phyloP scores from a whole-genome alignment of 2,113 vertebrate genomes.

The Clinocottus analis region DNA sequence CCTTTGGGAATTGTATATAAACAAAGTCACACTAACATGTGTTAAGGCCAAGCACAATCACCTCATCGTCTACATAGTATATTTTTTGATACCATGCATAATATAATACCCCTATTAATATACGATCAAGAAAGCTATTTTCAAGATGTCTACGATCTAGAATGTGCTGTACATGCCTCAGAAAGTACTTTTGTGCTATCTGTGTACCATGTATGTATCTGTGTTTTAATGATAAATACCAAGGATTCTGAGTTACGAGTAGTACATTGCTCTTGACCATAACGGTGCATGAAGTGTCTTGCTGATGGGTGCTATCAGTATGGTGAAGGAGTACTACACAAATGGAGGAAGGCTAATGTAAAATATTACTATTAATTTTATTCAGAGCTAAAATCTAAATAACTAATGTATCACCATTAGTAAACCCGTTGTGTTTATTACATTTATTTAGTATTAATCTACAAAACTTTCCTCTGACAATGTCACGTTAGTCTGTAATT shows the following conservation, averaged over 20 bases:
- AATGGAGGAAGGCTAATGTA: constrained; percentile 41
- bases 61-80: constrained; percentile 73
- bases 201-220: constrained; percentile 73
- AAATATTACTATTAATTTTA: constrained; percentile 15
- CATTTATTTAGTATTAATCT: constrained; percentile 4
- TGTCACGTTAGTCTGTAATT: constrained; percentile 8
- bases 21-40: constrained; percentile 41
- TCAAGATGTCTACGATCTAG: constrained; percentile 74
- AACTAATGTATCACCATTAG: constrained; percentile 1
- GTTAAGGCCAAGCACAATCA: constrained; percentile 76
- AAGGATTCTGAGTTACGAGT: constrained; percentile 63
- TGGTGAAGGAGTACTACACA: constrained; percentile 83
- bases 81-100: constrained; percentile 80
- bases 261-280: constrained; percentile 77
- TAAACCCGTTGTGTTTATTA: not conserved
- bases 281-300: constrained; percentile 84
- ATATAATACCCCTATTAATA: constrained; percentile 73
- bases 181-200: constrained; percentile 66
- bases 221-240: constrained; percentile 72
- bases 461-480: constrained; percentile 48
- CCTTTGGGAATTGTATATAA: constrained; percentile 60
- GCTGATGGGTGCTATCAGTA: constrained; percentile 85
- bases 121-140: constrained; percentile 77
- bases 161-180: constrained; percentile 69
- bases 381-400: not conserved